A percentile compares a stretch with the other conserved stretches of the same genome.
phyloP scores from a whole-genome alignment of 2,888 invertebrate species.

The Brenthis hecate region DNA sequence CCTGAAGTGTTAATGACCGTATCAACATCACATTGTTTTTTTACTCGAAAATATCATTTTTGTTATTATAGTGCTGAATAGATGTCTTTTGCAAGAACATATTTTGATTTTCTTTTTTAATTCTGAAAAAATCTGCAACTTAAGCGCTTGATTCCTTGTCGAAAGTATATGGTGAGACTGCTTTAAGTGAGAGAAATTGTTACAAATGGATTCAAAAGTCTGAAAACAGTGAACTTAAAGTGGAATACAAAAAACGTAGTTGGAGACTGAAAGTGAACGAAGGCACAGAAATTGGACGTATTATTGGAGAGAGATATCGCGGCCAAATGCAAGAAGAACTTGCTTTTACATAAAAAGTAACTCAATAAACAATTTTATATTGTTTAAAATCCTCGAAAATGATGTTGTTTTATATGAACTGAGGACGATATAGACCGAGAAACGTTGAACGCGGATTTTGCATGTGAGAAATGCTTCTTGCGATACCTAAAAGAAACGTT shows the following conservation, averaged over 20 bases:
- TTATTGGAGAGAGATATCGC: constrained; percentile 10
- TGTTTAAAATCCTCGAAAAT: constrained; percentile 26
- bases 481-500: background rate
- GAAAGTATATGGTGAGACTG: constrained; percentile 2
- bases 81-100: too few relatives aligned
- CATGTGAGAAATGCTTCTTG: constrained; percentile 19
- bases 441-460: constrained; percentile 37
- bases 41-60: too few relatives aligned
- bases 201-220: constrained; percentile 11
- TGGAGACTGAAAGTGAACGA: constrained; percentile 24
- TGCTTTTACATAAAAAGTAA: constrained; percentile 26
- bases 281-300: constrained; percentile 6
- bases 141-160: too few relatives aligned
- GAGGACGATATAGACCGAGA: constrained; percentile 30
- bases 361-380: constrained; percentile 26
- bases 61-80: too few relatives aligned
- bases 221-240: constrained; percentile 19
- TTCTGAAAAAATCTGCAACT: too few relatives aligned
- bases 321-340: constrained; percentile 21
- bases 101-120: too few relatives aligned
- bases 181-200: constrained; percentile 8
- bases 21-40: too few relatives aligned
- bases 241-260: constrained; percentile 21
- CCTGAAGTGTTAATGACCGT: too few relatives aligned
- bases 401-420: constrained; percentile 33